Percentiles rank a stretch among this genome's conserved stretches.
Conservation (phyloP, 2,797 vertebrate genomes). For the Serranus cabrilla region DNA sequence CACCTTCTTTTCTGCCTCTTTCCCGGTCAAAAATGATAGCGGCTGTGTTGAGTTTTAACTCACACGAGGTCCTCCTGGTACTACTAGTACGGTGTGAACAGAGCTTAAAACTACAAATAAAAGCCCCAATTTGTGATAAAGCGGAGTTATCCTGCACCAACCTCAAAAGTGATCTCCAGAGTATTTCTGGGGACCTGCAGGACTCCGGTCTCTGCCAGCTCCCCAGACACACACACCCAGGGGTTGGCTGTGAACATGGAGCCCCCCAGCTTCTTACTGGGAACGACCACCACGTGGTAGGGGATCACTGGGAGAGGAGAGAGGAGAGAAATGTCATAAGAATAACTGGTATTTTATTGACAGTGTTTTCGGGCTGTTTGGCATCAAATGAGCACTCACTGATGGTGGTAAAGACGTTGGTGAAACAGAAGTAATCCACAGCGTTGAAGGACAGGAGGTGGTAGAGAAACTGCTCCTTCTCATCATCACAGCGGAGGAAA, state of each 20-base stretch:
- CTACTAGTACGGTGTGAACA: no score
- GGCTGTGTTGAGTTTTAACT: no score
- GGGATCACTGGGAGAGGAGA: slow-evolving; percentile 92
- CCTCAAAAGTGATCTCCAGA: slow-evolving; percentile 98
- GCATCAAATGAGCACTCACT: slow-evolving; percentile 86
- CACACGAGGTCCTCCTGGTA: no score
- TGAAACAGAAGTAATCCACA: slow-evolving; percentile 99
- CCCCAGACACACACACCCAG: slow-evolving; percentile 98
- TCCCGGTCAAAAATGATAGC: no score
- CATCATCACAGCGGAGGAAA: slow-evolving; percentile 97
- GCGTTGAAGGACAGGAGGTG: slow-evolving; percentile 98
- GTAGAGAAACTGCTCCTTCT: slow-evolving; percentile 99
- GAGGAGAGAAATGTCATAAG: slow-evolving; percentile 4
- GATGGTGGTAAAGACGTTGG: slow-evolving; percentile 99
- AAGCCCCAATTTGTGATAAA: neutral
- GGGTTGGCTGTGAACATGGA: slow-evolving; percentile 99
- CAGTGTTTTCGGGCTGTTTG: neutral
- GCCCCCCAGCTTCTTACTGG: slow-evolving; percentile 97
- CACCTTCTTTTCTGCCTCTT: no score
- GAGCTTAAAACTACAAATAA: neutral
- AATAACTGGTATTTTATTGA: neutral
- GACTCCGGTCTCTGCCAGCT: slow-evolving; percentile 96
- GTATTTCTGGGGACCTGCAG: slow-evolving; percentile 96
- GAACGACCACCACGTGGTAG: slow-evolving; percentile 95
- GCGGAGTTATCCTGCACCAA: slow-evolving; percentile 69